Conservation (phyloP, 2,797 vertebrate species). For the Onychomys arenicola region DNA sequence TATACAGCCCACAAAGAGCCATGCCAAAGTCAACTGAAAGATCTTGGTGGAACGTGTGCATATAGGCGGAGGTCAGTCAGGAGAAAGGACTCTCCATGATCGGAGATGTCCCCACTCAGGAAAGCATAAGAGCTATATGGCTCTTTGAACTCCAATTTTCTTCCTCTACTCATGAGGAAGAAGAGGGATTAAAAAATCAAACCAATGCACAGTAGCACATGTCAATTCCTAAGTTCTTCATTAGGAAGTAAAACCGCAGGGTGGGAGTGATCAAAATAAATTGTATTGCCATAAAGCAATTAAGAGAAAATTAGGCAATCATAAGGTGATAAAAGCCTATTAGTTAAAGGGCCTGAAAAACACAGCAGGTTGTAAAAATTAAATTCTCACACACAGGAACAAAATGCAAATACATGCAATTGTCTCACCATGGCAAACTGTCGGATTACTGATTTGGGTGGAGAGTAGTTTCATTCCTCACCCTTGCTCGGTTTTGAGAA, state of each 20-base stretch:
- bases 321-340: conserved; percentile 85
- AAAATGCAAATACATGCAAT: conserved; percentile 78
- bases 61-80: rapidly evolving
- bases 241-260: conserved; percentile 74
- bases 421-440: conserved; percentile 73
- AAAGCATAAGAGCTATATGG: background rate
- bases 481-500: conserved; percentile 47
- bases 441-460: conserved; percentile 71
- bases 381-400: conserved; percentile 81
- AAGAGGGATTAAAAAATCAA: conserved; percentile 33
- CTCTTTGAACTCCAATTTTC: background rate
- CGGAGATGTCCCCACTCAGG: rapidly evolving
- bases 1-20: background rate
- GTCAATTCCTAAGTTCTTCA: conserved; percentile 67
- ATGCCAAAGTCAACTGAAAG: rapidly evolving
- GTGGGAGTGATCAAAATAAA: conserved; percentile 81
- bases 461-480: conserved; percentile 55
- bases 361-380: conserved; percentile 83
- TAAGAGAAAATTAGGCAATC: conserved; percentile 85
- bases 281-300: conserved; percentile 85
- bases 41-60: background rate
- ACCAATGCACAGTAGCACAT: background rate
- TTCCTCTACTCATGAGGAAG: background rate
- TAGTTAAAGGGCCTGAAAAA: conserved; percentile 83
- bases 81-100: background rate